phyloP scores from a whole-genome alignment of 2,797 vertebrate species.

The Amblyraja radiata region DNA sequence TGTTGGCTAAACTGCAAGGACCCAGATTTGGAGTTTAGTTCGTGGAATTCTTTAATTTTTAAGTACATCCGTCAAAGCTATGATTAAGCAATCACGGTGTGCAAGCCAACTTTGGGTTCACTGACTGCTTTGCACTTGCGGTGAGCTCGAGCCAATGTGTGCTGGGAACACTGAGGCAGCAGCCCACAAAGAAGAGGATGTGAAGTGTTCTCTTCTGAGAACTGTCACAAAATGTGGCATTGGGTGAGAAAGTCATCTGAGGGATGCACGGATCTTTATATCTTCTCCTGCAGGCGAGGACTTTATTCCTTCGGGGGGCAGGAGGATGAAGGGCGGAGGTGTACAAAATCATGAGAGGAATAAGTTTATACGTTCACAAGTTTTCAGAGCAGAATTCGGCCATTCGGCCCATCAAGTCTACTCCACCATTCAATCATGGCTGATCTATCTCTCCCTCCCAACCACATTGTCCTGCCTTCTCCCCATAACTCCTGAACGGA shows the following conservation, averaged over 20 bases:
- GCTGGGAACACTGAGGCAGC: neutral
- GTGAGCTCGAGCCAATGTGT: neutral
- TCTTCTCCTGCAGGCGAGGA: neutral
- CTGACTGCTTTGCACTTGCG: neutral
- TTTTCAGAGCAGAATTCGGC: too few species aligned
- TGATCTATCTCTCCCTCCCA: too few species aligned
- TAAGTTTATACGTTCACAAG: too few species aligned
- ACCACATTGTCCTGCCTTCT: too few species aligned
- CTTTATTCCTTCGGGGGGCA: too few species aligned
- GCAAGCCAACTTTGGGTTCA: neutral
- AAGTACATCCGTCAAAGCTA: neutral
- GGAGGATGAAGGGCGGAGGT: too few species aligned
- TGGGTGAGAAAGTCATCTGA: neutral
- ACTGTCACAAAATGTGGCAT: neutral
- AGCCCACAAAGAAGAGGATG: neutral
- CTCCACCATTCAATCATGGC: too few species aligned
- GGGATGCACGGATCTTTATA: neutral
- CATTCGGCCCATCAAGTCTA: too few species aligned
- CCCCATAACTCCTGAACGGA: too few species aligned
- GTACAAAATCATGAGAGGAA: too few species aligned
- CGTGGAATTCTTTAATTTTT: neutral
- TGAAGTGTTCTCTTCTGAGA: neutral
- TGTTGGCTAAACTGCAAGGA: neutral
- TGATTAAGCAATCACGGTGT: neutral
- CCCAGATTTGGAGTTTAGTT: neutral